These are phyloP conservation scores for Drosophila ananassae DNA, from an alignment of 1,140 invertebrate genomes.

Conservation along the genomic window DNA sequence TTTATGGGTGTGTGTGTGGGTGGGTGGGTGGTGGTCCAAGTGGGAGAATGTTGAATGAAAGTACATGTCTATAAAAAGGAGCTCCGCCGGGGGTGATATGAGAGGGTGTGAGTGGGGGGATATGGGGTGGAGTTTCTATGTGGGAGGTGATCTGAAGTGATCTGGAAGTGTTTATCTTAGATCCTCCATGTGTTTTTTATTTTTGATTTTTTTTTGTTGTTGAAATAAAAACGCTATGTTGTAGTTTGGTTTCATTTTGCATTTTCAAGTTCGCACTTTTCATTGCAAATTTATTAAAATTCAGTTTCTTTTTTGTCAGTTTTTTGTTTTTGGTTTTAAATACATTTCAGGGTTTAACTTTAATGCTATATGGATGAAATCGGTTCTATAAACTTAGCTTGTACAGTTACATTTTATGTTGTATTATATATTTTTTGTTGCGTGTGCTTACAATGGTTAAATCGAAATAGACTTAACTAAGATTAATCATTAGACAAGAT, in stretches of 20 bases:
- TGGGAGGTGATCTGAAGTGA: constrained; percentile 27
- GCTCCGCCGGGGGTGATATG: neutral
- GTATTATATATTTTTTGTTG: constrained; percentile 25
- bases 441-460: constrained; percentile 70
- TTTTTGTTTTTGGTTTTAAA: constrained; percentile 22
- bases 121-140: constrained; percentile 29
- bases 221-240: constrained; percentile 78
- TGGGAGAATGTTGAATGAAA: neutral
- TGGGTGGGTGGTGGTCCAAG: constrained; percentile 3
- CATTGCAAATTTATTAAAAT: constrained; percentile 73
- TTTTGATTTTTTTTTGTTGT: constrained; percentile 24
- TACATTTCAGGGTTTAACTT: constrained; percentile 60
- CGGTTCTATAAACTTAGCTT: constrained; percentile 60
- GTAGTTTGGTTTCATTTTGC: constrained; percentile 71
- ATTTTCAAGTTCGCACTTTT: constrained; percentile 64
- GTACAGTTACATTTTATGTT: constrained; percentile 52
- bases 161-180: constrained; percentile 24
- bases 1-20: constrained; percentile 19
- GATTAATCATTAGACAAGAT: constrained; percentile 59
- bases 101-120: constrained; percentile 1
- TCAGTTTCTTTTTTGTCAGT: constrained; percentile 33
- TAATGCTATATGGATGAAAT: constrained; percentile 46
- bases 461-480: constrained; percentile 63
- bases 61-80: constrained; percentile 20
- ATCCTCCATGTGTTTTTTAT: constrained; percentile 15